These are phyloP conservation scores for Thripadectes ignobilis DNA, from an alignment of 2,797 vertebrate genomes.

Conservation along the genomic window DNA sequence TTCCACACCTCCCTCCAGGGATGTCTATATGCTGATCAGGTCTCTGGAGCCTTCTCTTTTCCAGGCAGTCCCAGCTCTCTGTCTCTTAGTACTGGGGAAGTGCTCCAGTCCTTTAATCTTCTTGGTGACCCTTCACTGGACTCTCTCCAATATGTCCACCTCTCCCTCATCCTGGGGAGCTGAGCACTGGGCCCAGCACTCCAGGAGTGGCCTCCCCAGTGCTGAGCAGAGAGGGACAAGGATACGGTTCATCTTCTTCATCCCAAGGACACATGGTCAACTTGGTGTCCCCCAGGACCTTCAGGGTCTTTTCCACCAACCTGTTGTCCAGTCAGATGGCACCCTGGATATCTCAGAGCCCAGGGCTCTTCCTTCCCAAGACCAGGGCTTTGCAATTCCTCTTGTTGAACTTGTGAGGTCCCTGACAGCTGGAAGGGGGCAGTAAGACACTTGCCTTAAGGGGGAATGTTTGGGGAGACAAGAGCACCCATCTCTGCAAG, in stretches of 20 bases:
- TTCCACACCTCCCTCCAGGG: background rate
- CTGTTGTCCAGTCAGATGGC: background rate
- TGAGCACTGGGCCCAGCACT: background rate
- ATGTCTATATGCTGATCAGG: rapidly evolving
- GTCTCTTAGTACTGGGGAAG: background rate
- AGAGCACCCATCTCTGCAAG: background rate
- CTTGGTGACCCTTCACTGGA: background rate
- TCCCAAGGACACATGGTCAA: background rate
- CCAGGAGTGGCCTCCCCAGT: background rate
- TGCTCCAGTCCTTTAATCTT: background rate
- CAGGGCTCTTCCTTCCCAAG: background rate
- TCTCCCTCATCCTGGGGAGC: background rate
- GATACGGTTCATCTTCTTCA: rapidly evolving
- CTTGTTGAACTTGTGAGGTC: background rate
- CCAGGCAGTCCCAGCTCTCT: background rate
- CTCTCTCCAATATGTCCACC: too few species aligned
- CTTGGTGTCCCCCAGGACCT: background rate
- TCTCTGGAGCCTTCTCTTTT: background rate
- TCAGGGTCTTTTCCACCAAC: background rate
- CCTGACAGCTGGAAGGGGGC: too few species aligned
- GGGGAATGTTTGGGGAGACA: background rate
- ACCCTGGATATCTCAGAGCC: background rate
- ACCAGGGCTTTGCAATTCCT: background rate
- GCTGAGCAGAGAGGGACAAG: background rate
- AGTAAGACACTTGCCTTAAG: background rate